phyloP scores from a whole-genome alignment of 2,113 vertebrate genomes.

The Microcebus murinus region DNA sequence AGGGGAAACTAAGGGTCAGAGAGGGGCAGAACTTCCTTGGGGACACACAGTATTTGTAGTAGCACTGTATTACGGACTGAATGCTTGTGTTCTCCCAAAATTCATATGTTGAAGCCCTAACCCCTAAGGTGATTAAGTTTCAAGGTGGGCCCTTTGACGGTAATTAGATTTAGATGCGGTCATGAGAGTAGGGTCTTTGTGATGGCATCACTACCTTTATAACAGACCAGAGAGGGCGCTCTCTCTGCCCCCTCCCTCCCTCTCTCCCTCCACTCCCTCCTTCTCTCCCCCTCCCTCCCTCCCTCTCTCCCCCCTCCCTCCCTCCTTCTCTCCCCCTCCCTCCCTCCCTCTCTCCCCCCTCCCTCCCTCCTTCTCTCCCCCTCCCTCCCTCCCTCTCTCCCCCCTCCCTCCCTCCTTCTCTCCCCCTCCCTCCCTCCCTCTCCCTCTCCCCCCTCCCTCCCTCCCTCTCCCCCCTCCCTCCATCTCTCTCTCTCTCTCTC shows the following conservation, averaged over 20 bases:
- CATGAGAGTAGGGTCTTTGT: neutral
- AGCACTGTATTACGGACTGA: neutral
- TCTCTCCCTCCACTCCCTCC: neutral
- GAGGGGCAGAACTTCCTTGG: neutral
- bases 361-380: no score
- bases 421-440: no score
- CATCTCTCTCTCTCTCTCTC: neutral
- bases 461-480: neutral
- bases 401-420: neutral
- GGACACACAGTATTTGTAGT: neutral
- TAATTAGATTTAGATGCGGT: neutral
- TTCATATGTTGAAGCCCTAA: neutral
- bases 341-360: neutral
- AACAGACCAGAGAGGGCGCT: neutral
- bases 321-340: no score
- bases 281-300: no score
- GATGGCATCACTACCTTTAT: neutral
- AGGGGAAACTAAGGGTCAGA: neutral
- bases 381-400: no score
- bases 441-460: no score
- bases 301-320: no score
- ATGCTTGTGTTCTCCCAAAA: neutral
- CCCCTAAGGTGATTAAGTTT: neutral
- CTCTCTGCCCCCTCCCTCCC: no score
- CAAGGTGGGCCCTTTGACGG: neutral